These are phyloP conservation scores for Leptinotarsa haldemani DNA, from an alignment of 2,888 invertebrate genomes.

Conservation along the genomic window DNA sequence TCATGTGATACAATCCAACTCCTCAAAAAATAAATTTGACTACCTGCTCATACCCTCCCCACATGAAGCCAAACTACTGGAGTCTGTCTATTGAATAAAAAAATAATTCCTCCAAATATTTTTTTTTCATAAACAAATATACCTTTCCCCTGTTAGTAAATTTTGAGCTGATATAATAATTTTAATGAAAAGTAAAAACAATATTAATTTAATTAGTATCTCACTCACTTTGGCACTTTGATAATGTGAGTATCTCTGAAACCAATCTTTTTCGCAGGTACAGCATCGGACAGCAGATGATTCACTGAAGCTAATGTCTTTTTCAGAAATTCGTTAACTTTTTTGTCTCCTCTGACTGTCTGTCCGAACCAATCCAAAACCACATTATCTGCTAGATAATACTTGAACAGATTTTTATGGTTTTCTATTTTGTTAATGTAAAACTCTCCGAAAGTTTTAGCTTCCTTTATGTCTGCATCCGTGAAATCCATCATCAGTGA, in stretches of 20 bases:
- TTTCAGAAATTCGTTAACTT: conserved; percentile 71
- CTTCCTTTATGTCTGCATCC: conserved; percentile 55
- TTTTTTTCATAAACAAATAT: too few relatives aligned
- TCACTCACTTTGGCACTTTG: conserved; percentile 54
- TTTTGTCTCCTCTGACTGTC: conserved; percentile 71
- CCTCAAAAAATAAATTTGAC: not conserved
- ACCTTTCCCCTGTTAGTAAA: too few relatives aligned
- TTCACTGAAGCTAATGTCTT: conserved; percentile 64
- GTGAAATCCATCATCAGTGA: conserved; percentile 44
- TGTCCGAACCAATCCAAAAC: conserved; percentile 75
- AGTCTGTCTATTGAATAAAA: too few relatives aligned
- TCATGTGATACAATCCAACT: not conserved
- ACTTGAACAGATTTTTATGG: conserved; percentile 55
- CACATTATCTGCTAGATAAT: conserved; percentile 62
- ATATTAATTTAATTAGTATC: not conserved
- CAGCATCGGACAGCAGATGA: conserved; percentile 56
- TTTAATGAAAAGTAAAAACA: too few relatives aligned
- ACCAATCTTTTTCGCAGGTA: conserved; percentile 59
- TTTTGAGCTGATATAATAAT: too few relatives aligned
- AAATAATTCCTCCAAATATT: too few relatives aligned
- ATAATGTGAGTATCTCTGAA: conserved; percentile 60
- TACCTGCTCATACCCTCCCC: not conserved
- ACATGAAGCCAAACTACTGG: not conserved
- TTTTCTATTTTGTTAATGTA: conserved; percentile 62
- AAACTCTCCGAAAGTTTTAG: conserved; percentile 59